phyloP scores from a whole-genome alignment of 1,140 invertebrate species.

The Paramacrobiotus metropolitanus region DNA sequence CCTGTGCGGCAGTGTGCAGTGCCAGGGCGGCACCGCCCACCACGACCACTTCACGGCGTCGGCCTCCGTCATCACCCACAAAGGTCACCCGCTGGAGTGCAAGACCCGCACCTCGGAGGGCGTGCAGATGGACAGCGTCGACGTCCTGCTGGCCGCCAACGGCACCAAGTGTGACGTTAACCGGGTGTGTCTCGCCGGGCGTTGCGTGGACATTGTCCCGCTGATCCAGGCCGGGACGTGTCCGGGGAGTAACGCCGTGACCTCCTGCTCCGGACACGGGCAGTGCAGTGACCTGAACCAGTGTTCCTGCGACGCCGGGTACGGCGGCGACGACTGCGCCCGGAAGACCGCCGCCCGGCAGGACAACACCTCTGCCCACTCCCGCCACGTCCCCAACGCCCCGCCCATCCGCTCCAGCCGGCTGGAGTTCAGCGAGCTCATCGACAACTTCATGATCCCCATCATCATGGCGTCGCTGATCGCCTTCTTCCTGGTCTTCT shows the following conservation, averaged over 20 bases:
- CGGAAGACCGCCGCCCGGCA: neutral
- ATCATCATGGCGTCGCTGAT: neutral
- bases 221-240: neutral
- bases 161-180: neutral
- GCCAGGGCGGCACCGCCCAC: neutral
- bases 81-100: neutral
- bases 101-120: too few species aligned
- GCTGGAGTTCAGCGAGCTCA: neutral
- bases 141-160: neutral
- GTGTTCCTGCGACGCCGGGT: neutral
- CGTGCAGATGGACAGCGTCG: too few species aligned
- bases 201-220: neutral
- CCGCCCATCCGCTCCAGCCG: neutral
- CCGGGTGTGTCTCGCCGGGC: neutral
- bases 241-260: neutral
- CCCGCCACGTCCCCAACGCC: neutral
- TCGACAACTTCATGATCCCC: neutral
- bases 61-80: neutral
- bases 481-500: neutral
- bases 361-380: neutral
- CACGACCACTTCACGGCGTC: neutral
- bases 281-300: neutral
- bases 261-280: neutral
- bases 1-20: too few species aligned
- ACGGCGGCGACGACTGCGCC: neutral